phyloP scores from a whole-genome alignment of 2,888 invertebrate genomes.

The Cetonia aurata region DNA sequence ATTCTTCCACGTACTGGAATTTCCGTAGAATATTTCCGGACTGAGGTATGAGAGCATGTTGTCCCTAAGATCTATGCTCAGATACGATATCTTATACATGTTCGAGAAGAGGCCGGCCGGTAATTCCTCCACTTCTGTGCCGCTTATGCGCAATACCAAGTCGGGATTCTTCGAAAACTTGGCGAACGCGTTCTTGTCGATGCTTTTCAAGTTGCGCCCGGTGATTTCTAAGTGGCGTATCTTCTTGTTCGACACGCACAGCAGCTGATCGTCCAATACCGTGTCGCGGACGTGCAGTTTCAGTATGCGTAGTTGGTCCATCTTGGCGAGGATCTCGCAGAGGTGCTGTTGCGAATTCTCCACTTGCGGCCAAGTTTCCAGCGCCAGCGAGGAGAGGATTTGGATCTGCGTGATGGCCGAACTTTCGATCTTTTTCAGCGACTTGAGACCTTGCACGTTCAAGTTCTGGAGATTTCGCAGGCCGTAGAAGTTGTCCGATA shows the following conservation, averaged over 20 bases:
- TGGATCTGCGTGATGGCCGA: conserved; percentile 80
- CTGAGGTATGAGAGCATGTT: conserved; percentile 85
- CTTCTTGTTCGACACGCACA: conserved; percentile 83
- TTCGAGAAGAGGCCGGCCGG: conserved; percentile 84
- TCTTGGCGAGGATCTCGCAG: conserved; percentile 77
- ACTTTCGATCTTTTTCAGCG: conserved; percentile 80
- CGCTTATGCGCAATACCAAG: conserved; percentile 80
- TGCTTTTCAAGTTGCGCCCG: conserved; percentile 78
- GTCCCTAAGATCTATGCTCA: conserved; percentile 84
- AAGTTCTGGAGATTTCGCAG: conserved; percentile 80
- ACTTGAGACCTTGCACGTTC: conserved; percentile 79
- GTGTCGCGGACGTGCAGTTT: conserved; percentile 83
- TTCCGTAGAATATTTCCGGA: conserved; percentile 88
- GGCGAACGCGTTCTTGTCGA: conserved; percentile 83
- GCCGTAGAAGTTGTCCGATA: conserved; percentile 79
- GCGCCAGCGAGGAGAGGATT: conserved; percentile 77
- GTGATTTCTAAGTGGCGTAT: conserved; percentile 85
- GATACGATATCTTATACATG: conserved; percentile 82
- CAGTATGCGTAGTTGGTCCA: conserved; percentile 81
- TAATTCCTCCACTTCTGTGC: conserved; percentile 83
- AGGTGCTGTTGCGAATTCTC: conserved; percentile 74
- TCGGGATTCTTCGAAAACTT: conserved; percentile 82
- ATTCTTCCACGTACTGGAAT: conserved; percentile 88
- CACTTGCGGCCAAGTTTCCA: conserved; percentile 82
- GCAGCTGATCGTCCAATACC: conserved; percentile 80